Evolutionary conservation across 30 jellyfish, hydroid and myxozoan species (phyloP).

Genomic region (Aurelia sp.): DNA sequence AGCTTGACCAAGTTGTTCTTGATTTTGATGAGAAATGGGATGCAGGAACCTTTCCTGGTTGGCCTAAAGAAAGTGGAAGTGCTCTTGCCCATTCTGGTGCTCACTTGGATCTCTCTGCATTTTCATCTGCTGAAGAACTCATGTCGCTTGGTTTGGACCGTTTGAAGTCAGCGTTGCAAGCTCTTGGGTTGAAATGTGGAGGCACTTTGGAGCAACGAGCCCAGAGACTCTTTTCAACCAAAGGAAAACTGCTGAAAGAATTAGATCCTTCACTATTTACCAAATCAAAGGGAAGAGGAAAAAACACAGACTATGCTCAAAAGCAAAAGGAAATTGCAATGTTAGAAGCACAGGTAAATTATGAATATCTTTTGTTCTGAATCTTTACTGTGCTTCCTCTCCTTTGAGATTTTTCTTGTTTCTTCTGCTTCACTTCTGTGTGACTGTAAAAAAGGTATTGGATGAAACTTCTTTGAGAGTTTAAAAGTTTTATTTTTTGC

Average conservation of each 20-base stretch:
- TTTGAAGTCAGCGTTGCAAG: slow-evolving; percentile 89
- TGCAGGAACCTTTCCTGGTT: slow-evolving; percentile 93
- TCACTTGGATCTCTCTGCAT: slow-evolving; percentile 89
- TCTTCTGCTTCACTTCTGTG: too few species aligned
- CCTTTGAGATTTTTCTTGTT: too few species aligned
- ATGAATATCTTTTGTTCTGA: slow-evolving; percentile 11
- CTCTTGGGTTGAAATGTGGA: slow-evolving; percentile 90
- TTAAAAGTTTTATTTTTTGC: too few species aligned
- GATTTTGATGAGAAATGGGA: slow-evolving; percentile 87
- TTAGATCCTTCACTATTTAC: slow-evolving; percentile 83
- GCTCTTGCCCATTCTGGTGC: slow-evolving; percentile 94
- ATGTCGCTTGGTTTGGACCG: slow-evolving; percentile 97
- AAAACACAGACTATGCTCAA: slow-evolving; percentile 63
- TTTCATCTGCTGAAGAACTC: slow-evolving; percentile 94
- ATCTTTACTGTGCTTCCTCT: too few species aligned
- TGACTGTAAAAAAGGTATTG: too few species aligned
- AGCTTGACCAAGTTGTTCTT: slow-evolving; percentile 65
- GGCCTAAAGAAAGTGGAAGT: slow-evolving; percentile 99
- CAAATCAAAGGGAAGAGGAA: slow-evolving; percentile 85
- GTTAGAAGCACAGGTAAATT: slow-evolving; percentile 87
- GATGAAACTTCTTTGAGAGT: too few species aligned
- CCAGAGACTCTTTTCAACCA: slow-evolving; percentile 81
- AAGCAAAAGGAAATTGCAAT: slow-evolving; percentile 88
- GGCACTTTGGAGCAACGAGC: slow-evolving; percentile 97
- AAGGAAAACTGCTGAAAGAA: slow-evolving; percentile 74